Evolutionary conservation across 2,888 invertebrate genomes (phyloP).

Genomic region (Cheilosia variabilis): DNA sequence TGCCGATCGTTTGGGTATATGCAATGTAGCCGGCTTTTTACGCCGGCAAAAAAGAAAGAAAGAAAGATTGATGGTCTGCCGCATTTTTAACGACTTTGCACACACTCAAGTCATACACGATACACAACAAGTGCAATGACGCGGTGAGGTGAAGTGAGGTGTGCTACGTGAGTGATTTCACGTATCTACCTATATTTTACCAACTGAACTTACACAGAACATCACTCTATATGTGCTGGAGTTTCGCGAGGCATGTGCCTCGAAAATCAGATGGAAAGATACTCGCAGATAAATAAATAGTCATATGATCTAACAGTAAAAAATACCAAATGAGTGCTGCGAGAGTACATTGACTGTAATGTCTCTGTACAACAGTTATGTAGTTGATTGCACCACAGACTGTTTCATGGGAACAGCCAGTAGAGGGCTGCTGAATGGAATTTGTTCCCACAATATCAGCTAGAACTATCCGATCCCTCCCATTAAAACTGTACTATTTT

Average conservation of each 20-base stretch:
- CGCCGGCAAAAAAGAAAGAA: background rate
- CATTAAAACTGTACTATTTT: conserved; percentile 9
- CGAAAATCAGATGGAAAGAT: conserved; percentile 35
- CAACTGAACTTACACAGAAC: conserved; percentile 1
- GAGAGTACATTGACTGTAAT: conserved; percentile 21
- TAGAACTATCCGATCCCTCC: conserved; percentile 19
- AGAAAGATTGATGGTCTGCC: background rate
- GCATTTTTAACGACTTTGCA: background rate
- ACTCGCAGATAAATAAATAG: conserved; percentile 8
- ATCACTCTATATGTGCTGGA: background rate
- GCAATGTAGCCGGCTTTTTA: conserved; percentile 27
- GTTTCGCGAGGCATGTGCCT: conserved; percentile 2
- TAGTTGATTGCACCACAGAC: background rate
- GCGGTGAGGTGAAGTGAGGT: conserved; percentile 3
- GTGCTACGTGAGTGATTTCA: conserved; percentile 1
- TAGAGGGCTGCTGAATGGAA: background rate
- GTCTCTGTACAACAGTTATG: conserved; percentile 4
- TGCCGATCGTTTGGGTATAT: no score
- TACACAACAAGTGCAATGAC: background rate
- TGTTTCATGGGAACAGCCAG: background rate
- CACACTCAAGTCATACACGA: conserved; percentile 15
- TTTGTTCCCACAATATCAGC: conserved; percentile 7
- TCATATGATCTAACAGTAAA: conserved; percentile 57
- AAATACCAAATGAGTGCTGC: conserved; percentile 1
- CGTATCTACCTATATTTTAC: no score